Percentiles rank a stretch among this genome's conserved stretches.
These are phyloP conservation scores for Scophthalmus maximus DNA, from an alignment of 2,113 vertebrate genomes.

Conservation along the genomic window DNA sequence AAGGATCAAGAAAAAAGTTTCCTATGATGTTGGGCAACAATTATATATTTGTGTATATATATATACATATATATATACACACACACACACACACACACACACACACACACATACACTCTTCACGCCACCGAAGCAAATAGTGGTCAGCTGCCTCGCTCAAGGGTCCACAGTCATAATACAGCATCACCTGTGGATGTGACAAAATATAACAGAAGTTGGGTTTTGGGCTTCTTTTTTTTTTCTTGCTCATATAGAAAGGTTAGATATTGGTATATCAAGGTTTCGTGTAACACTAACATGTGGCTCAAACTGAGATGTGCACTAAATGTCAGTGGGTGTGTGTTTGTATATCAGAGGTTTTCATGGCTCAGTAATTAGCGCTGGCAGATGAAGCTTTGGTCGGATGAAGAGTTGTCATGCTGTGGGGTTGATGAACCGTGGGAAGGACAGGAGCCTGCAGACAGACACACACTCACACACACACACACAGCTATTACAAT, in stretches of 20 bases:
- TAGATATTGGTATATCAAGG: no score
- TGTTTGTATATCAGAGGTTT: slow-evolving; percentile 57
- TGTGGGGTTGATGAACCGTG: slow-evolving; percentile 99
- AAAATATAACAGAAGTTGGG: no score
- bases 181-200: not conserved
- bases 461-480: slow-evolving; percentile 76
- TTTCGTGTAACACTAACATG: not conserved
- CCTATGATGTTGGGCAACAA: no score
- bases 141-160: not conserved
- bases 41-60: no score
- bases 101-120: no score
- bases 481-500: slow-evolving; percentile 43
- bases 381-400: slow-evolving; percentile 94
- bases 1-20: no score
- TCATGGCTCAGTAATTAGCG: slow-evolving; percentile 81
- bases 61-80: no score
- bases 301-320: not conserved
- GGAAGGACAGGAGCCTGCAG: slow-evolving; percentile 93
- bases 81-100: no score
- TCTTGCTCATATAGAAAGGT: not conserved
- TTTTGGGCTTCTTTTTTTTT: no score
- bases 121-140: not conserved
- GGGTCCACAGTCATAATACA: not conserved
- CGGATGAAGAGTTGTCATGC: slow-evolving; percentile 89
- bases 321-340: slow-evolving; percentile 35